Base-by-base conservation (phyloP, 2,113 vertebrate species). In the Cricetomys ansorgei region DNA sequence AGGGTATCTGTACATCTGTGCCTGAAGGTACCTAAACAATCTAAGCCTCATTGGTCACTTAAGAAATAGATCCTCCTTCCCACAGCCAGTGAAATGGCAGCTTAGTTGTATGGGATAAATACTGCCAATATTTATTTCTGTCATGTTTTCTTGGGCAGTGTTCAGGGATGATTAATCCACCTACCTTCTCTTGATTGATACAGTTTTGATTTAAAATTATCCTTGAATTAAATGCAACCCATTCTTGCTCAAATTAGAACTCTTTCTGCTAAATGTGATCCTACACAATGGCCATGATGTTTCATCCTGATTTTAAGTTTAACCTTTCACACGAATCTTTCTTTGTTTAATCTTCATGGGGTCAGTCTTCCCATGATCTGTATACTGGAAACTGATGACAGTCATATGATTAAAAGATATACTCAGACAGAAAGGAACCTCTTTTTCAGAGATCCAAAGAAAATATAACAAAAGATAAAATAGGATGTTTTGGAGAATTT, bases 171-270 rank as follows among this genome's bases (percentile, higher is more conserved):
- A 69, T 29, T 50, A 77, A 62, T 23, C 43, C 7, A 83, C 19
- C 43, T 89, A 43, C 5, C 55, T 3, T 90, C 48, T 90, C 92
- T 40, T 70, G 9, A 83, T 10, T 13, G 23, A 70, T 23, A 70
- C 69, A 79, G 34, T 92, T 94, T 85, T 62, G 34, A 81, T 55
- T 93, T 69, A 48, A 93, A 95, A 96, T 92, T 21, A 62, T 34
- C 16, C 23, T 59, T 65, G 80, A 81, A 81, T 40, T 80, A 50
- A 84, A 15, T 72, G 43, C 55, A 91, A 88, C 10, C 9, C 12
- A 69, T 85, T 96, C 72, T 81, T 85, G 31, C 31, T 67, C 55
- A 75, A 75, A 45, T 70, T 94, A 72, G n/a, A 96, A 90, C 21
- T 59, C 16, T 67, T 0, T 70, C 72, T 85, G 10, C 91, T 95